phyloP scores from a whole-genome alignment of 2,113 vertebrate species.

The Mastomys coucha region DNA sequence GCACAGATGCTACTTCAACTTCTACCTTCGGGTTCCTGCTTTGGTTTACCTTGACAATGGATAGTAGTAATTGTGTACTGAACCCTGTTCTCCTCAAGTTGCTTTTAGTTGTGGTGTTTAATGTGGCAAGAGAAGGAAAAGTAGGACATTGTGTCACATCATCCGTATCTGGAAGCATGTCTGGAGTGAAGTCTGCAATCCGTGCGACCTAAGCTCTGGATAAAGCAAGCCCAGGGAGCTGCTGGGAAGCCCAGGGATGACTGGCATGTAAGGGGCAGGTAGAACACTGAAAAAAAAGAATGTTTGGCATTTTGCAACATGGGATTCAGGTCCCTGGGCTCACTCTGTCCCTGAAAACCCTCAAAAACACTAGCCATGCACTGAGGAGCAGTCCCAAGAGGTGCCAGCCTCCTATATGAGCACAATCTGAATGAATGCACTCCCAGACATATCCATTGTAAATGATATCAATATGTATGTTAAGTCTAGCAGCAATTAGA shows the following conservation, averaged over 20 bases:
- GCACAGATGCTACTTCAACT: no score
- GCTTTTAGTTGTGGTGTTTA: background rate
- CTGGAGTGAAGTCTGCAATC: background rate
- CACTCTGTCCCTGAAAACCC: background rate
- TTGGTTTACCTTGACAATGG: no score
- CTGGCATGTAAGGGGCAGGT: rapidly evolving
- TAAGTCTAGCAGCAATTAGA: background rate
- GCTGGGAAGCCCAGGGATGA: background rate
- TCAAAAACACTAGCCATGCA: background rate
- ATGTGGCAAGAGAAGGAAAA: background rate
- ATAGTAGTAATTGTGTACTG: background rate
- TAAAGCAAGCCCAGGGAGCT: background rate
- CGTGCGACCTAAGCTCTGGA: background rate
- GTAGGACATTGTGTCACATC: background rate
- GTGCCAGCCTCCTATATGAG: background rate
- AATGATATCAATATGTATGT: background rate
- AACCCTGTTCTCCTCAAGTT: background rate
- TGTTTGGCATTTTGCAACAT: background rate
- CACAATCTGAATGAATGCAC: background rate
- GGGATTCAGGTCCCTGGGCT: background rate
- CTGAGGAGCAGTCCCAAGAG: no score
- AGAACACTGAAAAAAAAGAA: background rate
- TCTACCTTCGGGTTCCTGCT: background rate
- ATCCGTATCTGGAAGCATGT: background rate
- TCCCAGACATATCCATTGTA: background rate